Percentiles rank a stretch among this genome's conserved stretches.
phyloP scores from a whole-genome alignment of 1,140 invertebrate genomes.

The Anastrepha ludens region DNA sequence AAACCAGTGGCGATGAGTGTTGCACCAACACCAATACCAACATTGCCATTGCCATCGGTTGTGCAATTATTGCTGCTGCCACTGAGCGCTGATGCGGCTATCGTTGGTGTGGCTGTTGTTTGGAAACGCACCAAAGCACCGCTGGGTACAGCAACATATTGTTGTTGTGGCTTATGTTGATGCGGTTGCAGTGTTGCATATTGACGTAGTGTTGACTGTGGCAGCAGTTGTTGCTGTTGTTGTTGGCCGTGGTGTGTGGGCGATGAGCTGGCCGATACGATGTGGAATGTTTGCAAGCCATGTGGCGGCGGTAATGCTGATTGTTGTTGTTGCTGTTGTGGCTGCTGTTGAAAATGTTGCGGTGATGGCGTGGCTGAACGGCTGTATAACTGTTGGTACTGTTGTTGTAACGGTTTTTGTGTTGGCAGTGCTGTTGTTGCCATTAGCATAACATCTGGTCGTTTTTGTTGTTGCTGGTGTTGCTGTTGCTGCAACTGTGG shows the following conservation, averaged over 20 bases:
- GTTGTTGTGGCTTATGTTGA: slow-evolving; percentile 63
- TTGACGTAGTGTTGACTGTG: slow-evolving; percentile 17
- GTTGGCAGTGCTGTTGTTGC: slow-evolving; percentile 61
- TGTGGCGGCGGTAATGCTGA: not conserved
- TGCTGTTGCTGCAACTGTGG: slow-evolving; percentile 58
- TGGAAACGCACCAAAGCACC: slow-evolving; percentile 67
- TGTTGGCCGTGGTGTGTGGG: slow-evolving; percentile 52
- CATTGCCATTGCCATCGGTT: slow-evolving; percentile 21
- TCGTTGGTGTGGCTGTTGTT: slow-evolving; percentile 55
- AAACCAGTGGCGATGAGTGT: slow-evolving; percentile 30
- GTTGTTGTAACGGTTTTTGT: slow-evolving; percentile 61
- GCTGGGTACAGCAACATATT: slow-evolving; percentile 69
- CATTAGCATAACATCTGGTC: slow-evolving; percentile 72
- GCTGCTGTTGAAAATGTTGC: slow-evolving; percentile 59
- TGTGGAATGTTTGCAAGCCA: slow-evolving; percentile 56
- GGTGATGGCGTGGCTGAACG: slow-evolving; percentile 62
- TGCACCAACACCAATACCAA: slow-evolving; percentile 32
- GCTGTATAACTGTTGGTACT: slow-evolving; percentile 30
- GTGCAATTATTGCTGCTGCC: slow-evolving; percentile 38
- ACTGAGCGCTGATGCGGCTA: not conserved
- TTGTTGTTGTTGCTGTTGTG: slow-evolving; percentile 52
- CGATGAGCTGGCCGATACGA: slow-evolving; percentile 55
- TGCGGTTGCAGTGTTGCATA: slow-evolving; percentile 33
- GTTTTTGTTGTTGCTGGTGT: slow-evolving; percentile 53
- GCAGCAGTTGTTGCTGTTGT: slow-evolving; percentile 8